phyloP scores from a whole-genome alignment of 2,113 vertebrate genomes.

The Phalacrocorax pelagicus region DNA sequence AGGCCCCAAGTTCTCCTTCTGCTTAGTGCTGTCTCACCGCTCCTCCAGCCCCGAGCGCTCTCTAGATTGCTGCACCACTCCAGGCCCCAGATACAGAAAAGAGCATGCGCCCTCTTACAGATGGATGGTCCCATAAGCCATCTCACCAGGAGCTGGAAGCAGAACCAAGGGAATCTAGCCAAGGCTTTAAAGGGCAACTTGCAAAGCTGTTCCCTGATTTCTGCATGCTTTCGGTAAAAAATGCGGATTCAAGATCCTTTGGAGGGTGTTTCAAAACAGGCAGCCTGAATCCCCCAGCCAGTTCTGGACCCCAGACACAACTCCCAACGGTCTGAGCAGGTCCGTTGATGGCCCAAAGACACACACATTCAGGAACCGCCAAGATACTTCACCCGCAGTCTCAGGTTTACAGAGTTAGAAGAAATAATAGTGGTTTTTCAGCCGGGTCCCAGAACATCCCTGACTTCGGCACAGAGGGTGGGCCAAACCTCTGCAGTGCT shows the following conservation, averaged over 20 bases:
- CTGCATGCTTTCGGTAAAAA: neutral
- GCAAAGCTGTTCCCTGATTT: conserved; percentile 49
- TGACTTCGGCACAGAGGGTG: neutral
- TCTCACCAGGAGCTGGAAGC: conserved; percentile 58
- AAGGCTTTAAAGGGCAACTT: conserved; percentile 55
- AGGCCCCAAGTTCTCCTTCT: neutral
- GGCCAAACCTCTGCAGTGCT: neutral
- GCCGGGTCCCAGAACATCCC: neutral
- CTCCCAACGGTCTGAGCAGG: neutral
- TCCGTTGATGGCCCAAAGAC: neutral
- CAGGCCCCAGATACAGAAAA: conserved; percentile 19
- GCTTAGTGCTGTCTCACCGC: neutral
- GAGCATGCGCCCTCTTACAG: conserved; percentile 40
- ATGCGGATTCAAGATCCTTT: neutral
- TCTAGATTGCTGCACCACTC: neutral
- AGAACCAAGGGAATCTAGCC: conserved; percentile 19
- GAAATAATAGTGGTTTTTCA: neutral
- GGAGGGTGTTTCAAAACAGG: neutral
- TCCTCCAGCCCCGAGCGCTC: neutral
- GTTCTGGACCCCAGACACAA: neutral
- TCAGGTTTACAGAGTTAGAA: neutral
- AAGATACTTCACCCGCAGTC: neutral
- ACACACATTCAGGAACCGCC: neutral
- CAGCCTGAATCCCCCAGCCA: neutral
- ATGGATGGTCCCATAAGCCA: conserved; percentile 37